phyloP scores from a whole-genome alignment of 2,113 vertebrate species.

The Cyanistes caeruleus region DNA sequence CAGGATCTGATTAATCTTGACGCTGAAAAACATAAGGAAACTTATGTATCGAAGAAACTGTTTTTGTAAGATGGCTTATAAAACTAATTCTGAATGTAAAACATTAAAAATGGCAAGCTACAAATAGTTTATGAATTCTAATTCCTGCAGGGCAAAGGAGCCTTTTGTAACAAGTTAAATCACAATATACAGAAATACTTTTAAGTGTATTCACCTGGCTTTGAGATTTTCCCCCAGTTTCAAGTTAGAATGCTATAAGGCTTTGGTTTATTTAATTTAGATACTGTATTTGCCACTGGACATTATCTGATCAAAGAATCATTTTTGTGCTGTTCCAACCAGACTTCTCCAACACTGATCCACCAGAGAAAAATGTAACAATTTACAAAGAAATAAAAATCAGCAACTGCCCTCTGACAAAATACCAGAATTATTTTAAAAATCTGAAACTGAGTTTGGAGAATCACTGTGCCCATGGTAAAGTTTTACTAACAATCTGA shows the following conservation, averaged over 20 bases:
- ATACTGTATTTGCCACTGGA: background rate
- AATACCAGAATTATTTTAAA: background rate
- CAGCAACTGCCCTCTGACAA: background rate
- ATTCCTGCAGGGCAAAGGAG: background rate
- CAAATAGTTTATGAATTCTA: background rate
- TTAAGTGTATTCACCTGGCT: background rate
- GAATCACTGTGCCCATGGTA: background rate
- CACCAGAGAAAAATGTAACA: background rate
- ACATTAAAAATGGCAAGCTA: background rate
- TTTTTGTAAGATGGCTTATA: background rate
- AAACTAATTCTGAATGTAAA: background rate
- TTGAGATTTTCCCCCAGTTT: background rate
- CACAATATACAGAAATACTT: background rate
- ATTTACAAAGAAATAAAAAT: background rate
- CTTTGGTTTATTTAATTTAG: background rate
- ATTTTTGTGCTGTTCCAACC: background rate
- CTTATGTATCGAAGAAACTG: background rate
- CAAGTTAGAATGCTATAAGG: background rate
- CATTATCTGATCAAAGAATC: background rate
- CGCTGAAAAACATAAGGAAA: background rate
- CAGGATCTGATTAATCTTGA: background rate
- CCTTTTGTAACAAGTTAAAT: background rate
- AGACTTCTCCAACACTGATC: background rate
- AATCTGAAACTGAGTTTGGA: background rate
- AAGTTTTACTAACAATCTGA: background rate